Percentiles rank a stretch among this genome's conserved stretches.
These are phyloP conservation scores for Norana najaformis DNA, from an alignment of 2,888 invertebrate species.

Conservation along the genomic window DNA sequence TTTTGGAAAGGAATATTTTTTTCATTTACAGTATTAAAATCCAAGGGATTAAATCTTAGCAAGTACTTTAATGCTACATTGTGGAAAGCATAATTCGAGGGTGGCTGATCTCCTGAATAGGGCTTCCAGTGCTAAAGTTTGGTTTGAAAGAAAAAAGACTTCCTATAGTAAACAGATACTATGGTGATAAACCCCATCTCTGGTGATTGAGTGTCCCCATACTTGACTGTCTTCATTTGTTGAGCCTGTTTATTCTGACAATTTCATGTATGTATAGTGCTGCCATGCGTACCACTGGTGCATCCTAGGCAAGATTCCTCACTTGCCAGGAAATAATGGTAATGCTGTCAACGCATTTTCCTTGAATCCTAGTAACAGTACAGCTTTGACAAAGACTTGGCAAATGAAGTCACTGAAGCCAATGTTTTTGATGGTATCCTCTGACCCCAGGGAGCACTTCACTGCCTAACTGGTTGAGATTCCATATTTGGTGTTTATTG, in stretches of 20 bases:
- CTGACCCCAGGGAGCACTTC: too few species aligned
- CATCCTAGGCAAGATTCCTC: too few species aligned
- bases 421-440: too few species aligned
- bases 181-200: too few species aligned
- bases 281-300: too few species aligned
- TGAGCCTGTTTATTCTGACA: too few species aligned
- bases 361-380: background rate
- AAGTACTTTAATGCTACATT: background rate
- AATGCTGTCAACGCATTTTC: background rate
- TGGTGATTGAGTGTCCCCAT: too few species aligned
- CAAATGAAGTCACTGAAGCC: background rate
- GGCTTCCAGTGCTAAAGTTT: background rate
- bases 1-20: background rate
- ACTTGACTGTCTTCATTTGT: too few species aligned
- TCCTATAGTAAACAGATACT: too few species aligned
- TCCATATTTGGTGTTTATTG: background rate
- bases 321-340: background rate
- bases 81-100: background rate
- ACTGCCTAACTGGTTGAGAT: too few species aligned
- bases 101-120: background rate
- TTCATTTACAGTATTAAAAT: background rate
- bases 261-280: too few species aligned
- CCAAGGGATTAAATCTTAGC: background rate
- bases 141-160: too few species aligned
- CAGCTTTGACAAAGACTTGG: background rate